A percentile compares a stretch with the other conserved stretches of the same genome.
Evolutionary conservation across 2,113 vertebrate species (phyloP).

Genomic region (Psettodes erumei): DNA sequence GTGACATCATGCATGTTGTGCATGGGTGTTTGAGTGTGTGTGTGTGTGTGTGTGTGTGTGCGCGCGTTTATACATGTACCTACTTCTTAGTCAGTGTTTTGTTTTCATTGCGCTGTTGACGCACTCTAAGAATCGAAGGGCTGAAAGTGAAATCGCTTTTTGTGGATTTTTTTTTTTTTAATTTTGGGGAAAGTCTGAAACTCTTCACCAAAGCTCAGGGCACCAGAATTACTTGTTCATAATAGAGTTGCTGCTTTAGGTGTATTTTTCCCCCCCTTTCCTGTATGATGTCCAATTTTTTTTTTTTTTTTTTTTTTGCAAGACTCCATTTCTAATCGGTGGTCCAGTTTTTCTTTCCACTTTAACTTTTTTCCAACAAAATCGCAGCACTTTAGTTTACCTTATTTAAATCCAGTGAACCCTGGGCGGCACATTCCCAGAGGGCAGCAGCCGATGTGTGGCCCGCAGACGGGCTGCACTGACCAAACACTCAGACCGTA

Average conservation of each 20-base stretch:
- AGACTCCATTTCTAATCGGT: neutral
- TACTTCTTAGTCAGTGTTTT: constrained; percentile 66
- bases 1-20: constrained; percentile 68
- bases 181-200: constrained; percentile 2
- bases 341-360: neutral
- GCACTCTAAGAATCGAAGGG: constrained; percentile 14
- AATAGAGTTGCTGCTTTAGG: neutral
- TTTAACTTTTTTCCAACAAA: neutral
- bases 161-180: neutral
- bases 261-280: too few species aligned
- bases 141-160: neutral
- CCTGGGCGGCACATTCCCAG: neutral
- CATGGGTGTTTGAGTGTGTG: constrained; percentile 19
- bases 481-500: neutral
- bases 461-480: neutral
- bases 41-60: constrained; percentile 32
- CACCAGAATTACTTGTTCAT: neutral
- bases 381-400: neutral
- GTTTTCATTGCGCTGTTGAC: constrained; percentile 66
- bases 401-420: neutral
- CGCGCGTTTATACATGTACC: constrained; percentile 52
- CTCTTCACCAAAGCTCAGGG: neutral
- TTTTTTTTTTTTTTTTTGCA: neutral
- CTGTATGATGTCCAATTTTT: neutral
- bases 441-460: neutral